A percentile compares a stretch with the other conserved stretches of the same genome.
Conservation (phyloP, 2,888 invertebrate species). For the Furcula furcula region DNA sequence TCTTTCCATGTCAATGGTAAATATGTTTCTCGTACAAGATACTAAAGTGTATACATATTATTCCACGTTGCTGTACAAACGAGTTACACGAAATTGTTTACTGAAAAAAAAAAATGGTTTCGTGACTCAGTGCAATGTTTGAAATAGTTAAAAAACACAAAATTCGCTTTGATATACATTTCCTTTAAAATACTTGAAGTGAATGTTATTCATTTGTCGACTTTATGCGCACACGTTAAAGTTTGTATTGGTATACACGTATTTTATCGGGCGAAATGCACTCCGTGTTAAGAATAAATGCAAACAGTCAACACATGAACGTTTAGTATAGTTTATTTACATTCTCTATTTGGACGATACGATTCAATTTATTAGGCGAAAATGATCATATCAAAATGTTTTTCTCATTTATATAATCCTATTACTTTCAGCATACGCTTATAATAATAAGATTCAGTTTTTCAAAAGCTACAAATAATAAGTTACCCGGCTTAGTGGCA, state of each 20-base stretch:
- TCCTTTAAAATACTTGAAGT: constrained; percentile 10
- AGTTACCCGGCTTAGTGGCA: too few species aligned
- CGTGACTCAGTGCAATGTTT: constrained; percentile 12
- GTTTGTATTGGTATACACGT: constrained; percentile 12
- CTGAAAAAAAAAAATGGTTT: constrained; percentile 14
- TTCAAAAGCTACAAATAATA: too few species aligned
- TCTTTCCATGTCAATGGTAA: too few species aligned
- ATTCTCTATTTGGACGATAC: constrained; percentile 18
- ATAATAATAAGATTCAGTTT: too few species aligned
- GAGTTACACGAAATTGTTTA: constrained; percentile 13
- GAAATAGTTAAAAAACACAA: constrained; percentile 24
- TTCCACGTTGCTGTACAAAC: too few species aligned
- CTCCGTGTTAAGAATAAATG: constrained; percentile 21
- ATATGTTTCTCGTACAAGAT: too few species aligned
- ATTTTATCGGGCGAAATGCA: constrained; percentile 16
- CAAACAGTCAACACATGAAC: constrained; percentile 20
- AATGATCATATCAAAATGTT: too few species aligned
- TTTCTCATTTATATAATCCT: too few species aligned
- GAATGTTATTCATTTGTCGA: constrained; percentile 4
- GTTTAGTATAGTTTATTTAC: constrained; percentile 26
- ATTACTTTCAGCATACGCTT: too few species aligned
- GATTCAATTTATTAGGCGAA: constrained; percentile 12
- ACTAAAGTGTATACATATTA: too few species aligned
- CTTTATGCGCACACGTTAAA: constrained; percentile 6
- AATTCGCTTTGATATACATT: constrained; percentile 22